A percentile compares a stretch with the other conserved stretches of the same genome.
phyloP scores from a whole-genome alignment of 2,113 vertebrate genomes.

The Siniperca chuatsi region DNA sequence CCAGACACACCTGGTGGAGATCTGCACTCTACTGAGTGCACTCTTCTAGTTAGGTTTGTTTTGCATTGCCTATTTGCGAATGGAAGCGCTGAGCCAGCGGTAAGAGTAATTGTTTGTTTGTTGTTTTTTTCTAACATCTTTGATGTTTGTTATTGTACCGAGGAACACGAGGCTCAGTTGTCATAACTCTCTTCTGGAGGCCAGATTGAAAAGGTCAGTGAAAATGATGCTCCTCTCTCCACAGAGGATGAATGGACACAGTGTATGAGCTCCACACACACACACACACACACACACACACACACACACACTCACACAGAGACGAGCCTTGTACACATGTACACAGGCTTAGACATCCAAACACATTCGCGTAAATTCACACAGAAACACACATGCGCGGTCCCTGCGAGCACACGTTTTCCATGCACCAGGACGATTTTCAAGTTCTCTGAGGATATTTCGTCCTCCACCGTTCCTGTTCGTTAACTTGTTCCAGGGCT shows the following conservation, averaged over 20 bases:
- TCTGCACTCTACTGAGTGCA: too few species aligned
- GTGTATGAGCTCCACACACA: slow-evolving; percentile 31
- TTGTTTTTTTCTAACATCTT: slow-evolving; percentile 53
- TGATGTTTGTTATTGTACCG: slow-evolving; percentile 63
- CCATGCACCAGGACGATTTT: slow-evolving; percentile 35
- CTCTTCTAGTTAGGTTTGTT: slow-evolving; percentile 22
- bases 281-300: slow-evolving; percentile 25
- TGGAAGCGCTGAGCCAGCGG: slow-evolving; percentile 14
- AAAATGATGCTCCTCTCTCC: slow-evolving; percentile 69
- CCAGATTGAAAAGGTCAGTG: slow-evolving; percentile 80
- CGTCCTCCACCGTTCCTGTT: slow-evolving; percentile 16
- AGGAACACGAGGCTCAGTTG: slow-evolving; percentile 61
- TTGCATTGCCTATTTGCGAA: slow-evolving; percentile 37
- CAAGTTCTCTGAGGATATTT: slow-evolving; percentile 34
- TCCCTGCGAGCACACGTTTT: slow-evolving; percentile 31
- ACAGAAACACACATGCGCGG: not conserved
- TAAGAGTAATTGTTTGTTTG: slow-evolving; percentile 66
- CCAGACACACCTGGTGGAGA: too few species aligned
- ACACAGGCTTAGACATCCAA: slow-evolving; percentile 3
- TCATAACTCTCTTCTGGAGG: slow-evolving; percentile 75
- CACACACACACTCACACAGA: slow-evolving; percentile 21
- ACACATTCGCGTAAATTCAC: slow-evolving; percentile 44
- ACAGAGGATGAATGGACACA: slow-evolving; percentile 60
- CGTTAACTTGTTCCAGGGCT: slow-evolving; percentile 48
- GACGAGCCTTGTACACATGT: slow-evolving; percentile 2